Conservation (phyloP, 2,797 vertebrate genomes). For the Euthynnus affinis region DNA sequence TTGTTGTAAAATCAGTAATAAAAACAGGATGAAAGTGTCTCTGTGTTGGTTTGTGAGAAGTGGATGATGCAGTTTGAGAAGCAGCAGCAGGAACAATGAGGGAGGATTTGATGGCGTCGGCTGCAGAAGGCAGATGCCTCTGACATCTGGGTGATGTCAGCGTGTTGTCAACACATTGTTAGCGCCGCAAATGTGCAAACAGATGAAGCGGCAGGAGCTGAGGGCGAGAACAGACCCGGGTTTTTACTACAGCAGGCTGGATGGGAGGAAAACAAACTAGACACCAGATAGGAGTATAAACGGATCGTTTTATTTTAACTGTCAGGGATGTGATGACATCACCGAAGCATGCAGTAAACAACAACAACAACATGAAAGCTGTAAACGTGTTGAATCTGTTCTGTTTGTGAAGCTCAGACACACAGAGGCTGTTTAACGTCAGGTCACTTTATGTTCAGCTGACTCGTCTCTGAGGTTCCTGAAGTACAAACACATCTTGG, state of each 20-base stretch:
- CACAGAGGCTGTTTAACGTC: too few relatives aligned
- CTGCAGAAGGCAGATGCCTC: conserved; percentile 83
- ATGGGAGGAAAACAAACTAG: neutral
- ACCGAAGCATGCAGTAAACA: neutral
- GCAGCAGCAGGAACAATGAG: conserved; percentile 52
- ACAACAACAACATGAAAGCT: too few relatives aligned
- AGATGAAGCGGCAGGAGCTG: conserved; percentile 76
- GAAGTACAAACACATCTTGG: too few relatives aligned
- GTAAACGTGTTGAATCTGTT: too few relatives aligned
- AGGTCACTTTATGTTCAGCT: too few relatives aligned
- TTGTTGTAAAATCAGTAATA: too few relatives aligned
- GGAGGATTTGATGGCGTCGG: conserved; percentile 74
- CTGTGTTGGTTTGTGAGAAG: too few relatives aligned
- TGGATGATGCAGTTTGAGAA: neutral
- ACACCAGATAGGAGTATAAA: neutral
- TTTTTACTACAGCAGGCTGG: conserved; percentile 10
- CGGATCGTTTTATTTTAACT: too few relatives aligned
- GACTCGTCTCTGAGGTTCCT: too few relatives aligned
- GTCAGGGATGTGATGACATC: too few relatives aligned
- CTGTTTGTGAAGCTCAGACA: too few relatives aligned
- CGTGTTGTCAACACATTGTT: conserved; percentile 88
- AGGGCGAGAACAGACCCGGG: conserved; percentile 72
- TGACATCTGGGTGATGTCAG: conserved; percentile 89
- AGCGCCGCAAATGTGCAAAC: conserved; percentile 83
- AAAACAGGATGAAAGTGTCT: too few relatives aligned